These are phyloP conservation scores for Balanococcus diminutus DNA, from an alignment of 2,888 invertebrate genomes.

Conservation along the genomic window DNA sequence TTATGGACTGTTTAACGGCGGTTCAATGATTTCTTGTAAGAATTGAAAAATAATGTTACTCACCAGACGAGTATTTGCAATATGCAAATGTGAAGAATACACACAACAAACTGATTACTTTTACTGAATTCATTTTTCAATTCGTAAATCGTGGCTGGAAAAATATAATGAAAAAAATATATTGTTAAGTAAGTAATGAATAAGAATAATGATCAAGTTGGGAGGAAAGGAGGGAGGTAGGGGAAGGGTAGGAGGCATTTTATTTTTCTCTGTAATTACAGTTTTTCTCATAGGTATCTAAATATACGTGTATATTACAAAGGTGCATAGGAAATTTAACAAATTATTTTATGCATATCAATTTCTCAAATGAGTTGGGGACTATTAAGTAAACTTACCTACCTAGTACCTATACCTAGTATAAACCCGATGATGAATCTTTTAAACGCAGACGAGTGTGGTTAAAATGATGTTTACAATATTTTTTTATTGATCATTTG, in stretches of 20 bases:
- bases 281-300: no score
- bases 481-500: neutral
- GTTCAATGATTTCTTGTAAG: neutral
- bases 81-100: constrained; percentile 29
- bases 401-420: no score
- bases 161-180: neutral
- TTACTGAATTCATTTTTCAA: constrained; percentile 6
- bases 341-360: no score
- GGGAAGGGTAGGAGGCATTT: no score
- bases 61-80: constrained; percentile 15
- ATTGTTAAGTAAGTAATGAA: no score
- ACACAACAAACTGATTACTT: constrained; percentile 14
- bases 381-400: no score
- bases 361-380: no score
- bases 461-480: neutral
- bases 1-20: neutral
- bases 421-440: neutral
- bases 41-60: neutral
- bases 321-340: no score
- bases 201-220: neutral
- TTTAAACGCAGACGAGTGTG: neutral
- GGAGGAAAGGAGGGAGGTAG: no score
- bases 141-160: constrained; percentile 22
- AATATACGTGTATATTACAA: no score
- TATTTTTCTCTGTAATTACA: no score